These are phyloP conservation scores for Lasiurus borealis DNA, from an alignment of 2,113 vertebrate genomes.

Conservation along the genomic window DNA sequence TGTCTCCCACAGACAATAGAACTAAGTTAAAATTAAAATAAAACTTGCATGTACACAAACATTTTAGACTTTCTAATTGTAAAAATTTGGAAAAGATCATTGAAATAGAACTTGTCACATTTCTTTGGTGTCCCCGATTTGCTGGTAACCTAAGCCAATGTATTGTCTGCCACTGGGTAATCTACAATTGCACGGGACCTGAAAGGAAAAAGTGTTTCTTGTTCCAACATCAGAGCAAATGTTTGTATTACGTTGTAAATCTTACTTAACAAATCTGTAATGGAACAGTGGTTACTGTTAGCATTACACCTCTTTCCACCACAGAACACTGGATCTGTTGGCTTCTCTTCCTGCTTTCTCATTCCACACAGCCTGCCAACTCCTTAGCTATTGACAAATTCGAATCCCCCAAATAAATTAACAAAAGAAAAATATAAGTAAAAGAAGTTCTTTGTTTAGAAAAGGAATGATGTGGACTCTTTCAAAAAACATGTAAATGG, in stretches of 20 bases:
- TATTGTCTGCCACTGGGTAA: background rate
- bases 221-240: background rate
- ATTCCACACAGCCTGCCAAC: background rate
- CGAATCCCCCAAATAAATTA: background rate
- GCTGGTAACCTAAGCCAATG: background rate
- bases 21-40: background rate
- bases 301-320: background rate
- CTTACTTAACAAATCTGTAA: conserved; percentile 14
- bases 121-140: background rate
- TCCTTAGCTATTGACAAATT: conserved; percentile 1
- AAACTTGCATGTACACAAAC: background rate
- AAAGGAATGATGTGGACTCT: background rate
- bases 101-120: background rate
- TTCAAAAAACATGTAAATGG: background rate
- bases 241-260: background rate
- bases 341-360: background rate
- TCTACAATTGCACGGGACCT: background rate
- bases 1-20: background rate
- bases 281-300: background rate
- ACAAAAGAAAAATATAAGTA: background rate
- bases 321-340: background rate
- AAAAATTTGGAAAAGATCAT: background rate
- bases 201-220: background rate
- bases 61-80: background rate
- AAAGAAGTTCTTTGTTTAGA: background rate